Percentiles rank a stretch among this genome's conserved stretches.
phyloP scores from a whole-genome alignment of 1,140 invertebrate genomes.

The Gonatopus flavifemur region DNA sequence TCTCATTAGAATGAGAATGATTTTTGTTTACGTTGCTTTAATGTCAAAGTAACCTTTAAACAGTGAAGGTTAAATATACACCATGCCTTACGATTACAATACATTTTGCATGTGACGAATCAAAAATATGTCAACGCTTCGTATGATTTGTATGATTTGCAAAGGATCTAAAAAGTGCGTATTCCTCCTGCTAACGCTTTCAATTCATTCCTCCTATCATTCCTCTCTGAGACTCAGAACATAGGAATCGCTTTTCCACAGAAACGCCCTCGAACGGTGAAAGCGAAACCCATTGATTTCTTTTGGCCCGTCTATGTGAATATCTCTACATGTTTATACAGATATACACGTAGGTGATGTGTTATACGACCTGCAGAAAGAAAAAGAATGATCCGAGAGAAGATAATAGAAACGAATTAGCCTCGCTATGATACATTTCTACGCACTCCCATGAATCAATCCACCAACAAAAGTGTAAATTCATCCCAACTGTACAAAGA shows the following conservation, averaged over 20 bases:
- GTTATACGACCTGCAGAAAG: background rate
- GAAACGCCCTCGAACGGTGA: conserved; percentile 33
- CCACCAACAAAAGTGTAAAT: too few relatives aligned
- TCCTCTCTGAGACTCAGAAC: background rate
- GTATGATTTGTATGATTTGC: conserved; percentile 7
- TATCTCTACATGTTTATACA: too few relatives aligned
- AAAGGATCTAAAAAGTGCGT: too few relatives aligned
- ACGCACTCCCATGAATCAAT: too few relatives aligned
- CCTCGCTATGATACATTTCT: too few relatives aligned
- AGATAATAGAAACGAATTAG: conserved; percentile 15
- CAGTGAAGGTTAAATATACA: too few relatives aligned
- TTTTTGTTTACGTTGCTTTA: too few relatives aligned
- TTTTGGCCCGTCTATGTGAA: conserved; percentile 3
- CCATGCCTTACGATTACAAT: conserved; percentile 4
- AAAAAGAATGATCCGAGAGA: background rate
- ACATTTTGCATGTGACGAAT: conserved; percentile 23
- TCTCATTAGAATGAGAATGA: too few relatives aligned
- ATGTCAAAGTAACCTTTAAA: too few relatives aligned
- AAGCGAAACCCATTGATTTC: conserved; percentile 23
- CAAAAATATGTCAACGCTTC: conserved; percentile 16
- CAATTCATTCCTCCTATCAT: too few relatives aligned
- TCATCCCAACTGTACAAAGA: too few relatives aligned
- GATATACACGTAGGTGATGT: conserved; percentile 14
- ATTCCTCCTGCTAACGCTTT: too few relatives aligned
- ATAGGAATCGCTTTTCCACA: conserved; percentile 28